Evolutionary conservation across 2,888 invertebrate species (phyloP).

Genomic region (Aporophyla lueneburgensis): DNA sequence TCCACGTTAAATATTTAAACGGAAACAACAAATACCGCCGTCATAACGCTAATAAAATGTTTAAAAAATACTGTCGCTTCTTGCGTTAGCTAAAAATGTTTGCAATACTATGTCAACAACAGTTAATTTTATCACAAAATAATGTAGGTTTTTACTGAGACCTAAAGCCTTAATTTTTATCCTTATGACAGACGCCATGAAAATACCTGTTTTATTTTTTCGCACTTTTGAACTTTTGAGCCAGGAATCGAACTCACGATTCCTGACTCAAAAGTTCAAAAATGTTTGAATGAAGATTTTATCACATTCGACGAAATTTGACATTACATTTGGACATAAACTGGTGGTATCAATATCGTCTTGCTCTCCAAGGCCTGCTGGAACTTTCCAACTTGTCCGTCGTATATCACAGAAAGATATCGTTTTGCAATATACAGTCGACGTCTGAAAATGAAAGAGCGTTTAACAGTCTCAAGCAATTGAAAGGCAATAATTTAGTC

Average conservation of each 20-base stretch:
- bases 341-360: not conserved
- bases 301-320: not conserved
- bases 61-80: not conserved
- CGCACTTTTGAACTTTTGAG: no score
- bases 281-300: not conserved
- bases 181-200: not conserved
- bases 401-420: no score
- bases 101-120: slow-evolving; percentile 1
- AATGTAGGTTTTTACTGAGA: slow-evolving; percentile 10
- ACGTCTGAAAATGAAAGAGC: no score
- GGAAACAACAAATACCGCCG: slow-evolving; percentile 5
- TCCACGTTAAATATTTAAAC: not conserved
- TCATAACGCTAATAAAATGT: slow-evolving; percentile 20
- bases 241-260: no score
- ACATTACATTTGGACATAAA: not conserved
- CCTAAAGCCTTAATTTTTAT: not conserved
- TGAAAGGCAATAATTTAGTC: no score
- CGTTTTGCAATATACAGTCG: no score
- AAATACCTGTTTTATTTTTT: not conserved
- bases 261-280: not conserved
- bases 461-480: no score
- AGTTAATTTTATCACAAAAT: slow-evolving; percentile 26
- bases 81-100: not conserved
- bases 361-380: no score
- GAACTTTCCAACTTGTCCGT: no score